A percentile compares a stretch with the other conserved stretches of the same genome.
phyloP scores from a whole-genome alignment of 2,113 vertebrate species.

The Anhinga anhinga region DNA sequence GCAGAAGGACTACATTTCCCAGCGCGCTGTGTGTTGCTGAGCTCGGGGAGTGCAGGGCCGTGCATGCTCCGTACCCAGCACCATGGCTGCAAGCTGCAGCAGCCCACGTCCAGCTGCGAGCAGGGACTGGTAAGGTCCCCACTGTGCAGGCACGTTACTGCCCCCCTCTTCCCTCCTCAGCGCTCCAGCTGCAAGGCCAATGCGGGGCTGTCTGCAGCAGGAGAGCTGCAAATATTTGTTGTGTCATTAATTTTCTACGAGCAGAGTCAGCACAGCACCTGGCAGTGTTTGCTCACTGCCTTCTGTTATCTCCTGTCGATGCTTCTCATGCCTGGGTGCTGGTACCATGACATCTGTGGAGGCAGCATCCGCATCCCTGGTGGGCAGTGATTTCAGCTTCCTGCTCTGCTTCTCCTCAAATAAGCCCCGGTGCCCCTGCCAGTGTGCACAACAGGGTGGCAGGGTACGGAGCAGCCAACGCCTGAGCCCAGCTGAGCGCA shows the following conservation, averaged over 20 bases:
- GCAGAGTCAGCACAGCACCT: neutral
- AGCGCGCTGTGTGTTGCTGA: neutral
- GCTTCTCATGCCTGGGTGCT: neutral
- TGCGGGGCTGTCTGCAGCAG: fast-evolving
- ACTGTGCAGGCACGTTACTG: neutral
- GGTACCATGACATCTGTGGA: neutral
- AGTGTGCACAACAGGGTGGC: too few relatives aligned
- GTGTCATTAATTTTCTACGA: neutral
- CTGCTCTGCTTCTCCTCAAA: neutral
- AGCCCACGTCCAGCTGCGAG: neutral
- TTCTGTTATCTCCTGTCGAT: neutral
- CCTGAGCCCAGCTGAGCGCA: neutral
- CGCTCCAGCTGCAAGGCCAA: neutral
- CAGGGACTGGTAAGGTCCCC: neutral
- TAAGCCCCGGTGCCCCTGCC: neutral
- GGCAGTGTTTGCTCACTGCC: neutral
- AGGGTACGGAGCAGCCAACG: neutral
- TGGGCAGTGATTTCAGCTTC: neutral
- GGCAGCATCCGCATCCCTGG: neutral
- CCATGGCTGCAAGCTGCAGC: neutral
- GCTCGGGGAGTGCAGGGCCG: fast-evolving
- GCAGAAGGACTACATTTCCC: neutral
- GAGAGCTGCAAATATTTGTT: neutral
- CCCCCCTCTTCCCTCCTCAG: fast-evolving
- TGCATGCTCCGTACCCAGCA: neutral